phyloP scores from a whole-genome alignment of 2,888 invertebrate genomes.

The Coronaproctus castanopsis region DNA sequence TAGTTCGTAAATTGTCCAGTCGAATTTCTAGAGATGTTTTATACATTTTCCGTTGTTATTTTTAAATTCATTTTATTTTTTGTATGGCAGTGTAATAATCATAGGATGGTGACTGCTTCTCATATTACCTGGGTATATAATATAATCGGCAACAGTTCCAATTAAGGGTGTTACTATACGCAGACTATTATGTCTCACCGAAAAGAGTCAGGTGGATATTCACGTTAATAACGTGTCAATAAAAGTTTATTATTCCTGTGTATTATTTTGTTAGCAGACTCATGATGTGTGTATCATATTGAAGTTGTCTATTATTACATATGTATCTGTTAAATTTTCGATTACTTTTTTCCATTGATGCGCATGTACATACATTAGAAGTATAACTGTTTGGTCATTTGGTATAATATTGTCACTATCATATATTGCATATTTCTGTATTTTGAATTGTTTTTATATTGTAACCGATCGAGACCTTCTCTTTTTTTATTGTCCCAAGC shows the following conservation, averaged over 20 bases:
- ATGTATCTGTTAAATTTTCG: background rate
- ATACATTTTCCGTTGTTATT: background rate
- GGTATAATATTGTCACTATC: background rate
- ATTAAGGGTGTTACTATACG: background rate
- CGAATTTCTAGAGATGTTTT: background rate
- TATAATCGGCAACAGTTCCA: background rate
- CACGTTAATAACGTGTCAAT: no score
- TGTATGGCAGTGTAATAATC: background rate
- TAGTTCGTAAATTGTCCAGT: background rate
- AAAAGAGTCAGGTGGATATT: background rate
- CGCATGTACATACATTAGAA: background rate
- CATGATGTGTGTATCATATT: background rate
- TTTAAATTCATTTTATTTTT: background rate
- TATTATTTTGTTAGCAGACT: background rate
- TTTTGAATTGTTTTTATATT: background rate
- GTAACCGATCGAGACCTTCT: background rate
- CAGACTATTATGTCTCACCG: background rate
- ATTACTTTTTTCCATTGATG: background rate
- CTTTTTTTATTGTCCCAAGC: background rate
- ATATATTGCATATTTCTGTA: background rate
- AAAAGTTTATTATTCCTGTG: background rate
- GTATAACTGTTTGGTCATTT: background rate
- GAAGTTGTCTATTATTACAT: background rate
- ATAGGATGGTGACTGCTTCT: background rate
- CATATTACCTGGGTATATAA: background rate